Evolutionary conservation across 2,888 invertebrate genomes (phyloP), one percentile per base, ranked within the genome.

Genomic region (Athalia rosae): DNA sequence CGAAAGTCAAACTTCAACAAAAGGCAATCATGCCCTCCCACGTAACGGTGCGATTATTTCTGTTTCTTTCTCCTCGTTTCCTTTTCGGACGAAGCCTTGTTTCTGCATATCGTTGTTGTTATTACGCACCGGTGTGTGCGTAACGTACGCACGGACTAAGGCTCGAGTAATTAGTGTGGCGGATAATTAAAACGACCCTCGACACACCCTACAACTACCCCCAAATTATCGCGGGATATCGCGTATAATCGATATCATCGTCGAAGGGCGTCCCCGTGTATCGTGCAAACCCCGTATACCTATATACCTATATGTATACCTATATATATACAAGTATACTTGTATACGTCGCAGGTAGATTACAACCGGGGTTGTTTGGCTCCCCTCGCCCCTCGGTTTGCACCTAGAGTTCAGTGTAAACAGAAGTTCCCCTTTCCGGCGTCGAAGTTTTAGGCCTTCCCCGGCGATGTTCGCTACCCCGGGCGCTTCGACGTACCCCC

Each of bases 171-270:
- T 85, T 85, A 85, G 84, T 83, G 81, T 80, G 79, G 78, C 73
- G 82, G 84, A 85, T 85, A 86, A 86, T 85, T 85, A 85, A 85
- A 86, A 84, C 80, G 81, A 81, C 82, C 82, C 80, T 81, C 81
- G 82, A 80, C 83, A 82, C 83, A 78, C 81, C 82, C 80, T 77
- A 77, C 15, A 63, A 69, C 50, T 50, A 76, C 77, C 15, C 76
- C 67, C 13, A 61, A 59, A 81, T 82, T 82, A 83, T 83, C 82
- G 28, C 28, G 80, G 80, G 81, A 82, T 74, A 71, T 84, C 83
- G 85, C 87, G 86, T 86, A 87, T 88, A 87, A 88, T 88, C 87
- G 87, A 87, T 87, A 87, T 82, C 81, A 83, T 83, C 84, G 84
- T 84, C 82, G 82, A 83, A 85, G 86, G 86, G 84, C 83, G 85